Conservation (phyloP, 2,888 invertebrate species). For the Conchocele bisecta region DNA sequence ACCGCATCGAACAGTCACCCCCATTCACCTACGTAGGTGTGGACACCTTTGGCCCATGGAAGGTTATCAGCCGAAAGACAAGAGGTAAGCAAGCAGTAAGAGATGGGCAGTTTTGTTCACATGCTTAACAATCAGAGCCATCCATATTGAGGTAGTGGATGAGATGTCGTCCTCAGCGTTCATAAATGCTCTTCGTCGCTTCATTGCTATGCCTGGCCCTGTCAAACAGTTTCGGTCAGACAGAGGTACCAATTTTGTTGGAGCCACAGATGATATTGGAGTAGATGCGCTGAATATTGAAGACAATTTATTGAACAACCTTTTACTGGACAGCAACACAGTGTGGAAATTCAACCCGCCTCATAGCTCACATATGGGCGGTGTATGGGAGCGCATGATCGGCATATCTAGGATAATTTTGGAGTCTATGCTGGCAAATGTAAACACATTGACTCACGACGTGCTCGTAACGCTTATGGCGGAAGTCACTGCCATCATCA, state of each 20-base stretch:
- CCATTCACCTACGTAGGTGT: conserved; percentile 51
- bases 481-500: conserved; percentile 17
- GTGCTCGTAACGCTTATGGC: conserved; percentile 22
- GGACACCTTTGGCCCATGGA: conserved; percentile 44
- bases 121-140: conserved; percentile 37
- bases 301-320: conserved; percentile 12
- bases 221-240: conserved; percentile 43
- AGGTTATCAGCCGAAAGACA: conserved; percentile 20
- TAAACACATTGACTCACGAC: conserved; percentile 13
- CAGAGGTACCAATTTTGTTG: conserved; percentile 50
- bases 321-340: conserved; percentile 3
- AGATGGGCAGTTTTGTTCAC: conserved; percentile 53
- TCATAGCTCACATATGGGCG: conserved; percentile 55
- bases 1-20: conserved; percentile 34
- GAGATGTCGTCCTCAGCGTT: conserved; percentile 41
- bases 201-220: conserved; percentile 36
- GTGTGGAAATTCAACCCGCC: conserved; percentile 46
- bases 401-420: conserved; percentile 39
- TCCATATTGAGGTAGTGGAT: conserved; percentile 52
- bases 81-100: conserved; percentile 43
- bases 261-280: conserved; percentile 22
- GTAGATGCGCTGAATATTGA: conserved; percentile 27
- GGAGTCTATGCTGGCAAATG: conserved; percentile 35
- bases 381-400: conserved; percentile 51
- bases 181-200: conserved; percentile 45